A percentile compares a stretch with the other conserved stretches of the same genome.
Evolutionary conservation across 2,113 vertebrate species (phyloP).

Genomic region (Mastomys natalensis): DNA sequence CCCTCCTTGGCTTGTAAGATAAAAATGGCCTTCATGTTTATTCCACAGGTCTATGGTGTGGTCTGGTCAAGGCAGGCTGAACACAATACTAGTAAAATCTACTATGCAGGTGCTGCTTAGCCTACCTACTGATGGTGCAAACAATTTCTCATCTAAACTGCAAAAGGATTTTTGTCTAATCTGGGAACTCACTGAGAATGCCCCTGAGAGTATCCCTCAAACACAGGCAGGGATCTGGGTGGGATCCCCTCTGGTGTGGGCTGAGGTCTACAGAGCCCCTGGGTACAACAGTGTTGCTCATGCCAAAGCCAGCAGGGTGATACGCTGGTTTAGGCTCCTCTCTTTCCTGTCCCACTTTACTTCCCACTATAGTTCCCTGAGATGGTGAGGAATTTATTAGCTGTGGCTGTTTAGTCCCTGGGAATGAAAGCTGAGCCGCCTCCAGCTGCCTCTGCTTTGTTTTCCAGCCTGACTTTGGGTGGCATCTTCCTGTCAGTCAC

Average conservation of each 20-base stretch:
- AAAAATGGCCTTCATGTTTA: neutral
- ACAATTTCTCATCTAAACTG: neutral
- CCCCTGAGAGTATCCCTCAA: neutral
- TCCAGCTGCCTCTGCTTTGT: neutral
- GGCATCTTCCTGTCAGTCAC: neutral
- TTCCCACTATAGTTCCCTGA: neutral
- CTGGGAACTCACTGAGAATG: neutral
- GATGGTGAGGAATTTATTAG: neutral
- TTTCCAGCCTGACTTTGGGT: neutral
- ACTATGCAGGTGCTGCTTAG: neutral
- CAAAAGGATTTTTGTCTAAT: neutral
- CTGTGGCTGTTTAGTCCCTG: neutral
- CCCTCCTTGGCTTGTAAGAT: neutral
- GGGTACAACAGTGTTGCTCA: neutral
- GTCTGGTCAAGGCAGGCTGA: neutral
- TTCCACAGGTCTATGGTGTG: neutral
- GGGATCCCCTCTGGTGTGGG: too few species aligned
- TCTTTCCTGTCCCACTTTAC: neutral
- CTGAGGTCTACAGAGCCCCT: neutral
- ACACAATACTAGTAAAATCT: neutral
- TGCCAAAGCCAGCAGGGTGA: neutral
- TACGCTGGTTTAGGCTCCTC: too few species aligned
- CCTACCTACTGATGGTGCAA: rapidly evolving
- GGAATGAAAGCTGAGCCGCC: neutral
- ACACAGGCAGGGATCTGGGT: neutral